Evolutionary conservation across 1,140 invertebrate genomes (phyloP).

Genomic region (Condylostylus longicornis): DNA sequence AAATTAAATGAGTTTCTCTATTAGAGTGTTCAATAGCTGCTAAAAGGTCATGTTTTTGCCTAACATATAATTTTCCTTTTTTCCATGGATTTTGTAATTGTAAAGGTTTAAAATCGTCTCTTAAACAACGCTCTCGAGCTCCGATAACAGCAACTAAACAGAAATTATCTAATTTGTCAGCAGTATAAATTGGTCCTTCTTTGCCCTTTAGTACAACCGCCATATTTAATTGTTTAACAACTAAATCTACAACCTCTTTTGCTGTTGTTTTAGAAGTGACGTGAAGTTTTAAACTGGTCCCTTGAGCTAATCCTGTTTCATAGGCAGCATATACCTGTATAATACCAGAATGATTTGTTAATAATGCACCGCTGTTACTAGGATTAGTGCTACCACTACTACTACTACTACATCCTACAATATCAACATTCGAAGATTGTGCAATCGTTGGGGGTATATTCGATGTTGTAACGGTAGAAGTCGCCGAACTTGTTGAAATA

Average conservation of each 20-base stretch:
- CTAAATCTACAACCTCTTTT: slow-evolving; percentile 82
- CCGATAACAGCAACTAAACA: slow-evolving; percentile 90
- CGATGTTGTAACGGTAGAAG: too few species aligned
- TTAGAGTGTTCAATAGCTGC: slow-evolving; percentile 74
- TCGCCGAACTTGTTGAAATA: too few species aligned
- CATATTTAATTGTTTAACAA: slow-evolving; percentile 88
- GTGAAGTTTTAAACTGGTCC: slow-evolving; percentile 83
- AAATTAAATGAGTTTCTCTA: slow-evolving; percentile 42
- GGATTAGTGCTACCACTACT: not conserved
- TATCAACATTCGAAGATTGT: too few species aligned
- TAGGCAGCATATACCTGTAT: slow-evolving; percentile 87
- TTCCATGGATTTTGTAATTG: slow-evolving; percentile 91
- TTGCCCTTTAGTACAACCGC: slow-evolving; percentile 61
- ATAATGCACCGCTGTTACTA: slow-evolving; percentile 1
- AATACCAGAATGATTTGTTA: slow-evolving; percentile 36
- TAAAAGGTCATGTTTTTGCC: slow-evolving; percentile 73
- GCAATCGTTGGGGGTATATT: too few species aligned
- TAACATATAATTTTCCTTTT: slow-evolving; percentile 77
- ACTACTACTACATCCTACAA: too few species aligned
- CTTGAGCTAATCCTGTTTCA: slow-evolving; percentile 78
- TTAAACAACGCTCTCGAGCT: slow-evolving; percentile 72
- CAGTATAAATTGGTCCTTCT: slow-evolving; percentile 68
- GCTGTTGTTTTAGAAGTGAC: slow-evolving; percentile 81
- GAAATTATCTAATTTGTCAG: slow-evolving; percentile 67
- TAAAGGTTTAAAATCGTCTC: slow-evolving; percentile 84